Percentiles rank a stretch among this genome's conserved stretches.
Evolutionary conservation across 2,797 vertebrate species (phyloP).

Genomic region (Lepidocolaptes lacrymiger): DNA sequence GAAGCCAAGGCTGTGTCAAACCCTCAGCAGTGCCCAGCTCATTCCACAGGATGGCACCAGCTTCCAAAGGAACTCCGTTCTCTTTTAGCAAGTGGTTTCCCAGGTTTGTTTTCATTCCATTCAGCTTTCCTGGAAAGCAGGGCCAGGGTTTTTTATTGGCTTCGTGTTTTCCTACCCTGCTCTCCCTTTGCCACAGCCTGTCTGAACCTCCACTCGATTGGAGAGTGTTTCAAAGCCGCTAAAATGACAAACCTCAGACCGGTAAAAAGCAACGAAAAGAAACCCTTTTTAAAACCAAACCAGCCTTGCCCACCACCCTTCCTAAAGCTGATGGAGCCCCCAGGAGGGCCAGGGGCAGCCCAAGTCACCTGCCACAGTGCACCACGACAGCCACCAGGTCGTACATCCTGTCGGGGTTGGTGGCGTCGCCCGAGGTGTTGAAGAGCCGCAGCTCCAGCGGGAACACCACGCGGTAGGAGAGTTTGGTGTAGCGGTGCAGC

Average conservation of each 20-base stretch:
- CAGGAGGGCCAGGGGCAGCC: too few species aligned
- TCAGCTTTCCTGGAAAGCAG: not conserved
- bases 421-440: constrained; percentile 93
- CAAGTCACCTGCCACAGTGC: constrained; percentile 86
- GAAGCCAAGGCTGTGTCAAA: not conserved
- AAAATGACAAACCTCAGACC: not conserved
- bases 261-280: not conserved
- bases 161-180: too few species aligned
- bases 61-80: not conserved
- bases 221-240: not conserved
- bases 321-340: too few species aligned
- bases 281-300: not conserved
- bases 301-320: too few species aligned
- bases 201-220: not conserved
- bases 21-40: not conserved
- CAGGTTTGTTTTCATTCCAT: not conserved
- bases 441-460: constrained; percentile 92
- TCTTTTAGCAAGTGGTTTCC: not conserved
- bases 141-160: accelerated
- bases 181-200: not conserved
- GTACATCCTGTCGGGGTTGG: constrained; percentile 92
- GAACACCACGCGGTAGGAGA: constrained; percentile 94
- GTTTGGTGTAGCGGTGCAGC: constrained; percentile 92
- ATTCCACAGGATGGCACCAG: constrained; percentile 54
- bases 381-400: constrained; percentile 93